Percentiles rank a stretch among this genome's conserved stretches.
Evolutionary conservation across 2,113 vertebrate genomes (phyloP).

Genomic region (Lycocorax pyrrhopterus): DNA sequence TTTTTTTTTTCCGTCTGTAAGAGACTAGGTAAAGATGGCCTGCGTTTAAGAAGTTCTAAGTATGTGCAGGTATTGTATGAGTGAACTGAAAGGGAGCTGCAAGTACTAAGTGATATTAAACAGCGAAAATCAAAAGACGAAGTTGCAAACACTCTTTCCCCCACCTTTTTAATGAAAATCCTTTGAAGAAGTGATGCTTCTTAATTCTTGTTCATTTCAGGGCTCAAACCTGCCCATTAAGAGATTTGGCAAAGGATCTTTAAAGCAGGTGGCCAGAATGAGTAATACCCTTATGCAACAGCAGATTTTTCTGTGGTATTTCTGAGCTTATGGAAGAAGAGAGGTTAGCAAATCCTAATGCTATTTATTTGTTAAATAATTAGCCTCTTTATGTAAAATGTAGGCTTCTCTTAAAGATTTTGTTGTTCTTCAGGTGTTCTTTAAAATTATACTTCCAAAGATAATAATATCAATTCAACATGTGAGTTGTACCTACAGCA

Average conservation of each 20-base stretch:
- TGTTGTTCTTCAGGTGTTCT: background rate
- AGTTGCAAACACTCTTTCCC: background rate
- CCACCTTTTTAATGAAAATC: background rate
- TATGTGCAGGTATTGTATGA: background rate
- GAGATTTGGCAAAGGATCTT: background rate
- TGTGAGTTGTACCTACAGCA: background rate
- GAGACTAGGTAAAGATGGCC: background rate
- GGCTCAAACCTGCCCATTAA: background rate
- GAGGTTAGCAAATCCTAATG: background rate
- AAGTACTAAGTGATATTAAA: background rate
- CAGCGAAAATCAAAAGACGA: background rate
- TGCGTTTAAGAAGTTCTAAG: background rate
- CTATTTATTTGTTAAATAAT: background rate
- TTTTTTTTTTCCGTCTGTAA: background rate
- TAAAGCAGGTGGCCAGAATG: background rate
- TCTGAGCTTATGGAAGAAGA: background rate
- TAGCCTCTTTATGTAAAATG: background rate
- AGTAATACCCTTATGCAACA: background rate
- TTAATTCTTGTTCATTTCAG: background rate
- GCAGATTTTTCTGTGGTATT: background rate
- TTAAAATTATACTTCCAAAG: background rate
- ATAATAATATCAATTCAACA: rapidly evolving
- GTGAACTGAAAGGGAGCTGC: background rate
- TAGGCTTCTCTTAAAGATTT: background rate
- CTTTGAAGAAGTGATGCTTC: background rate